Percentiles rank a stretch among this genome's conserved stretches.
Evolutionary conservation across 1,140 invertebrate genomes (phyloP).

Genomic region (Oedothorax gibbosus): DNA sequence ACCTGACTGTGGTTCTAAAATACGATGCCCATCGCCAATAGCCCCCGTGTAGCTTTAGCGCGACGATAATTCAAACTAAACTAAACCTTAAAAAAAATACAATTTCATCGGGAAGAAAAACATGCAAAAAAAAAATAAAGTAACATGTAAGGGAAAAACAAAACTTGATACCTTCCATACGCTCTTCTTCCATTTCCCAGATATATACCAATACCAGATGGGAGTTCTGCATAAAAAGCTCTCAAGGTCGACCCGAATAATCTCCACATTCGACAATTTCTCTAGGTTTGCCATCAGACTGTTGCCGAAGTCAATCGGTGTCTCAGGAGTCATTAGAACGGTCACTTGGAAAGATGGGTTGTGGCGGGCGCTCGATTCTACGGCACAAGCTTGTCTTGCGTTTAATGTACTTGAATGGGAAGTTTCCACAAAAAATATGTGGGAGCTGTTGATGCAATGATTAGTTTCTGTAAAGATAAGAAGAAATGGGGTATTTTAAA

Average conservation of each 20-base stretch:
- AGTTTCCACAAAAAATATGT: conserved; percentile 75
- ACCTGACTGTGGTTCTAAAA: no score
- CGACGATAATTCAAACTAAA: no score
- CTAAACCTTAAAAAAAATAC: no score
- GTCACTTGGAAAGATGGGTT: conserved; percentile 74
- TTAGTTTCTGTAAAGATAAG: background rate
- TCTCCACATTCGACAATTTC: conserved; percentile 61
- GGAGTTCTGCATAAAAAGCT: conserved; percentile 75
- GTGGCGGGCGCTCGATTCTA: conserved; percentile 76
- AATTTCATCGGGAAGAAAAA: no score
- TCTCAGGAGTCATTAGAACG: conserved; percentile 70
- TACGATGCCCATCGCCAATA: no score
- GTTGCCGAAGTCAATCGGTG: conserved; percentile 65
- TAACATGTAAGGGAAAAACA: background rate
- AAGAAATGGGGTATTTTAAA: no score
- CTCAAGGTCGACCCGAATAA: conserved; percentile 72
- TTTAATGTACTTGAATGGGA: conserved; percentile 69
- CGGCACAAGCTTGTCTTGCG: conserved; percentile 75
- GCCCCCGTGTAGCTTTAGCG: no score
- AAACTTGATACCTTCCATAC: conserved; percentile 43
- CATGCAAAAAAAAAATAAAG: background rate
- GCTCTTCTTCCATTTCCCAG: conserved; percentile 64
- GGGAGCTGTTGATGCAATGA: background rate
- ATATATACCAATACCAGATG: conserved; percentile 73
- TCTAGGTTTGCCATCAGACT: conserved; percentile 60